Evolutionary conservation across 2,888 invertebrate species (phyloP).

Genomic region (Endotricha flammealis): DNA sequence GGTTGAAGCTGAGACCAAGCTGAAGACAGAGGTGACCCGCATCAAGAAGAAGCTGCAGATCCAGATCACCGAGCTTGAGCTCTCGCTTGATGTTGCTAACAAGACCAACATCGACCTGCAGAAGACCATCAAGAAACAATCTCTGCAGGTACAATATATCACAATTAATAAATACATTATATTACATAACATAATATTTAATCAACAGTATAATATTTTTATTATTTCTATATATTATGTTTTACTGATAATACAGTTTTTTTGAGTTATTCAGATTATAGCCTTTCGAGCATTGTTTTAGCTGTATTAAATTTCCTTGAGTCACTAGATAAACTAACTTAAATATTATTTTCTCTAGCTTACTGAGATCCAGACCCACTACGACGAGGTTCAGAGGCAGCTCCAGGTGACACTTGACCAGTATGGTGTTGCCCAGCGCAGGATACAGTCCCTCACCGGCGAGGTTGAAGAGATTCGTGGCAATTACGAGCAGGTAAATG

Average conservation of each 20-base stretch:
- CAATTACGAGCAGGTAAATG: slow-evolving; percentile 86
- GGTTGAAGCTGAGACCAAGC: slow-evolving; percentile 95
- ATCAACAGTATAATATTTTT: too few relatives aligned
- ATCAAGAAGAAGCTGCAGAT: slow-evolving; percentile 99
- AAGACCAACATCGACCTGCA: slow-evolving; percentile 98
- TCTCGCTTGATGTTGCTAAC: slow-evolving; percentile 98
- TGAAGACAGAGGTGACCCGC: slow-evolving; percentile 96
- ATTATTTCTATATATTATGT: too few relatives aligned
- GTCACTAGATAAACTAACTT: too few relatives aligned
- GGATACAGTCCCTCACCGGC: slow-evolving; percentile 92
- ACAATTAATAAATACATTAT: too few relatives aligned
- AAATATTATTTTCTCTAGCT: too few relatives aligned
- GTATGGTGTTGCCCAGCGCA: slow-evolving; percentile 92
- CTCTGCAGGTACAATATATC: slow-evolving; percentile 90
- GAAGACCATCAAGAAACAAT: slow-evolving; percentile 98
- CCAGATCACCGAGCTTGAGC: slow-evolving; percentile 97
- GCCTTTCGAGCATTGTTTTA: too few relatives aligned
- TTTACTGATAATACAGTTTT: too few relatives aligned
- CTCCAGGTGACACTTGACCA: slow-evolving; percentile 97
- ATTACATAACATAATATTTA: too few relatives aligned
- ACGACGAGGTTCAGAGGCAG: slow-evolving; percentile 97
- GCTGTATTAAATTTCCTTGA: too few relatives aligned
- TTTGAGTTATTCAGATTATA: too few relatives aligned
- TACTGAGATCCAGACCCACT: slow-evolving; percentile 94
- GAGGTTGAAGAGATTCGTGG: slow-evolving; percentile 97